Percentiles rank a stretch among this genome's conserved stretches.
phyloP scores from a whole-genome alignment of 1,140 invertebrate species.

The Pseudomyrmex cubaensis region DNA sequence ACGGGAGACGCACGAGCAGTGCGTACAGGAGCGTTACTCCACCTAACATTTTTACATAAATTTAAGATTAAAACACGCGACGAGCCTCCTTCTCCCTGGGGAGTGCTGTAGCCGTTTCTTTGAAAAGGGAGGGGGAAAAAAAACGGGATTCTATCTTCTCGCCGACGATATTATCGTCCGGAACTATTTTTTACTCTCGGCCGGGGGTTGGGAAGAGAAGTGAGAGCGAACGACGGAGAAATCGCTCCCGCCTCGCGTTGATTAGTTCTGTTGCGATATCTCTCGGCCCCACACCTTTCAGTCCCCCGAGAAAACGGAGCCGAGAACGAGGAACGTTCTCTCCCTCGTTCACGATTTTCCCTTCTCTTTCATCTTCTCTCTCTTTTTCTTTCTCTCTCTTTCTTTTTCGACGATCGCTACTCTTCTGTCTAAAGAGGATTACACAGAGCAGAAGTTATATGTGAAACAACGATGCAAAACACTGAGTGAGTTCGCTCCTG shows the following conservation, averaged over 20 bases:
- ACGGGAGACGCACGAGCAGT: not conserved
- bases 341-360: constrained; percentile 24
- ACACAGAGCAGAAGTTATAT: constrained; percentile 46
- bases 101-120: not conserved
- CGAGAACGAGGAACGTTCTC: constrained; percentile 63
- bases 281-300: constrained; percentile 62
- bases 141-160: constrained; percentile 66
- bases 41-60: constrained; percentile 44
- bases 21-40: not conserved
- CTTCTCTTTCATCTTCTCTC: not conserved
- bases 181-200: constrained; percentile 73
- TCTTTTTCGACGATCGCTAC: not conserved
- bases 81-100: not conserved
- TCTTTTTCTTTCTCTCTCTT: not conserved
- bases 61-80: constrained; percentile 48
- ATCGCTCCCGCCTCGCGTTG: constrained; percentile 75
- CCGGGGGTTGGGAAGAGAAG: not conserved
- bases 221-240: constrained; percentile 66
- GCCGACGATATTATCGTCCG: constrained; percentile 65
- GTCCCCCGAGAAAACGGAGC: constrained; percentile 66
- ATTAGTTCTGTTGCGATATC: constrained; percentile 77
- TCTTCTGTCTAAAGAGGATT: constrained; percentile 47
- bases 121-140: not conserved
- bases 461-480: constrained; percentile 40
- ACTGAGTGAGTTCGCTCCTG: constrained; percentile 5